phyloP scores from a whole-genome alignment of 2,797 vertebrate genomes.

The Zenarchopterus dispar region DNA sequence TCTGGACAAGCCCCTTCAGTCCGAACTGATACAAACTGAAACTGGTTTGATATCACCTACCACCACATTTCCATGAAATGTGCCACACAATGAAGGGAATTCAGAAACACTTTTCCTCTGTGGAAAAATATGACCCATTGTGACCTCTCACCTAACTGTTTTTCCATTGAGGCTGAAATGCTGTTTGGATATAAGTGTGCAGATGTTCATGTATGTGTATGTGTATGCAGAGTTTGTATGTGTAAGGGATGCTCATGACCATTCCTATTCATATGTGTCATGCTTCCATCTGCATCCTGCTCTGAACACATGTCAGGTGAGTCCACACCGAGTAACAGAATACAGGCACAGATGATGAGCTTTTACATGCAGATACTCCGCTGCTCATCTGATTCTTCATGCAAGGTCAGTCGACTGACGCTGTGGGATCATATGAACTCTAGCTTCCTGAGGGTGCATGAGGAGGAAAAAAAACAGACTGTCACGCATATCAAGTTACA shows the following conservation, averaged over 20 bases:
- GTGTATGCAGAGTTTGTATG: slow-evolving; percentile 19
- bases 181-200: not conserved
- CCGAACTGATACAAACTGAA: slow-evolving; percentile 32
- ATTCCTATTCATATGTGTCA: slow-evolving; percentile 56
- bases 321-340: slow-evolving; percentile 75
- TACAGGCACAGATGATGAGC: slow-evolving; percentile 78
- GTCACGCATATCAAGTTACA: slow-evolving; percentile 42
- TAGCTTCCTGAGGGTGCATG: slow-evolving; percentile 10
- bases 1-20: slow-evolving; percentile 39
- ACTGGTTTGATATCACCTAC: slow-evolving; percentile 36
- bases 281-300: slow-evolving; percentile 76
- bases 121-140: slow-evolving; percentile 42
- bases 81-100: slow-evolving; percentile 10
- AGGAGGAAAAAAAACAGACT: slow-evolving; percentile 30
- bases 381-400: slow-evolving; percentile 60
- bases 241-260: slow-evolving; percentile 35
- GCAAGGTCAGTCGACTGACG: slow-evolving; percentile 24
- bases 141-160: slow-evolving; percentile 13
- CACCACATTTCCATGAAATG: slow-evolving; percentile 31
- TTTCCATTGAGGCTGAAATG: slow-evolving; percentile 41
- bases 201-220: slow-evolving; percentile 14
- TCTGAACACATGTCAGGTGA: slow-evolving; percentile 73
- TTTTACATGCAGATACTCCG: slow-evolving; percentile 54
- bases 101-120: slow-evolving; percentile 35
- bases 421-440: slow-evolving; percentile 18